Evolutionary conservation across 2,797 vertebrate genomes (phyloP).

Genomic region (Siniperca scherzeri): DNA sequence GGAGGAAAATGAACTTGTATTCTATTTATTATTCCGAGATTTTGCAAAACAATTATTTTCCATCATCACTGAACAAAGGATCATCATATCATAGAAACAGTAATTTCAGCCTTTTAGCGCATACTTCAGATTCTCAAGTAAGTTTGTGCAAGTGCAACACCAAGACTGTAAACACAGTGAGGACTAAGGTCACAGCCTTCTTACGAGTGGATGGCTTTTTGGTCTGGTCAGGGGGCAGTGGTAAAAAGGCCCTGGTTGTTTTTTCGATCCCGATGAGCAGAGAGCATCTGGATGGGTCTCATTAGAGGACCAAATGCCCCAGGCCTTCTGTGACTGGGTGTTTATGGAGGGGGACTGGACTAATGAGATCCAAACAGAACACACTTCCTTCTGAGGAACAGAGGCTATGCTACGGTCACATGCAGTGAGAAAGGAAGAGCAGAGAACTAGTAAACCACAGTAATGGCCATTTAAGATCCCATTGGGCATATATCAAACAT

Average conservation of each 20-base stretch:
- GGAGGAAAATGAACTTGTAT: conserved; percentile 1
- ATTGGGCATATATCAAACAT: conserved; percentile 39
- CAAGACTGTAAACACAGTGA: conserved; percentile 48
- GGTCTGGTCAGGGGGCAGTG: conserved; percentile 45
- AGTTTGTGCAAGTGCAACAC: too few species aligned
- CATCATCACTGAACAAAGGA: background rate
- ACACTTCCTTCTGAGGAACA: conserved; percentile 61
- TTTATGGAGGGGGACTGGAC: conserved; percentile 66
- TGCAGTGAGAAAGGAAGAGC: conserved; percentile 48
- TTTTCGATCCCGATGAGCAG: conserved; percentile 64
- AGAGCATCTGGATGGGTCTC: conserved; percentile 74
- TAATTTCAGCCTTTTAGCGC: background rate
- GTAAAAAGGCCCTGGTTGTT: conserved; percentile 40
- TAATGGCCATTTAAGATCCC: conserved; percentile 41
- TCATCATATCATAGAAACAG: background rate
- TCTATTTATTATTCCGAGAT: background rate
- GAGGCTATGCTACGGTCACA: conserved; percentile 45
- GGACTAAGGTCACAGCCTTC: conserved; percentile 53
- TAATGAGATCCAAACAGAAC: conserved; percentile 75
- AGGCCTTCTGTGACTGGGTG: conserved; percentile 57
- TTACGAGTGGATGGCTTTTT: conserved; percentile 25
- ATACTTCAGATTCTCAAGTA: conserved; percentile 11
- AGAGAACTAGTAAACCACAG: conserved; percentile 42
- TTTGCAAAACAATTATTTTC: conserved; percentile 18
- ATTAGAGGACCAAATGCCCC: conserved; percentile 73